Evolutionary conservation across 2,797 vertebrate species (phyloP).

Genomic region (Rhadinocentrus ornatus): DNA sequence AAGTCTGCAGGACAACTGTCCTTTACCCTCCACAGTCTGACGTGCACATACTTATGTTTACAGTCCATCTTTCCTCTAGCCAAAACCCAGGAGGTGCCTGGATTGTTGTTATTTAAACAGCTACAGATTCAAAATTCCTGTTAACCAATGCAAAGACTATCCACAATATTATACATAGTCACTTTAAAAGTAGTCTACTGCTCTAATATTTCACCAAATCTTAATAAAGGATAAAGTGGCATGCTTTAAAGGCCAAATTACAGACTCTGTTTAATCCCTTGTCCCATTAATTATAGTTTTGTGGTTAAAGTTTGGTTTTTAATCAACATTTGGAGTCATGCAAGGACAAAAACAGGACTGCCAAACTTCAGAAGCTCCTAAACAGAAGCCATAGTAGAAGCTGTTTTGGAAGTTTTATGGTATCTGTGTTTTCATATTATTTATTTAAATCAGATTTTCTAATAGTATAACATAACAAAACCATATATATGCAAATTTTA

Average conservation of each 20-base stretch:
- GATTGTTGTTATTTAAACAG: not conserved
- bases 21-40: not conserved
- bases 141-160: not conserved
- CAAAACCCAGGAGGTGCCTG: not conserved
- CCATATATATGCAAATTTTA: too few species aligned
- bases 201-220: not conserved
- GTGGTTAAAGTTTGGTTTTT: not conserved
- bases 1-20: constrained; percentile 22
- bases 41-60: constrained; percentile 1
- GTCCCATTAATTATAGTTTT: not conserved
- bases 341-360: not conserved
- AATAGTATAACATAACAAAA: too few species aligned
- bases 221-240: not conserved
- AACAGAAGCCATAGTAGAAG: too few species aligned
- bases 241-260: not conserved
- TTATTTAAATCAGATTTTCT: too few species aligned
- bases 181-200: not conserved
- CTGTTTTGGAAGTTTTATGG: too few species aligned
- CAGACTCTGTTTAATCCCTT: not conserved
- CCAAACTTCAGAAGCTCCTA: too few species aligned
- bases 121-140: not conserved
- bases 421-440: too few species aligned
- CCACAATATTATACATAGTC: not conserved
- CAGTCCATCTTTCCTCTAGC: constrained; percentile 2
- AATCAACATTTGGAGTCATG: not conserved